Base-by-base conservation (phyloP, 2,113 vertebrate genomes). In the Brevimyrus niger region DNA sequence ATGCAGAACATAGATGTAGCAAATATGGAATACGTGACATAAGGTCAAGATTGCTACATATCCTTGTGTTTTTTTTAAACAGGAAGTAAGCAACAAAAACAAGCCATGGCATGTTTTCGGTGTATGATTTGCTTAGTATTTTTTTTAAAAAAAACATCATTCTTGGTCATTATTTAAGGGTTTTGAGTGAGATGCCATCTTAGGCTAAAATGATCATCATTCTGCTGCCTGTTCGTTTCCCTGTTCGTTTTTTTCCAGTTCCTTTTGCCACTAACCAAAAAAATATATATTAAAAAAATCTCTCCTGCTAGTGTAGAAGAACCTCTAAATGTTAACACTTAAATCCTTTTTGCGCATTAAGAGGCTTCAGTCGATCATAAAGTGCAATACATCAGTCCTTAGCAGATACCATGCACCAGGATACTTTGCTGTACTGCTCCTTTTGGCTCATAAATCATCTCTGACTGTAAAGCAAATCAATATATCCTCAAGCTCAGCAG, bases 391-490 rank as follows among this genome's bases (percentile, higher is more conserved):
- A 17, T 50, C 61, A 31, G 88, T 46, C 11, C 48, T 89, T 48
- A 19, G 51, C 86, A 61, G 69, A 80, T n/a, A 55, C 61, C 58
- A 31, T 23, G 44, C 86, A 92, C 89, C 69, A 85, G 11, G 27
- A 82, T 82, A 21, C 55, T 89, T 53, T 84, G 86, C 65, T 82
- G 84, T 46, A 9, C 58, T 50, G 65, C 84, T 58, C 42, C 53
- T 86, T 91, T 90, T 84, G 87, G 89, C 15, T 90, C 69, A 87
- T 92, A 88, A 94, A 90, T 91, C 92, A 93, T 83, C 86, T 87
- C 90, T 89, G 69, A 92, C 88, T 76, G 88, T 90, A 89, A 92
- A 0, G 88, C 80, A 38, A 87, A 92, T 94, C 91, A 91, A 93
- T 93, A 89, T 31, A 27, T 87, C 53, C 87, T 90, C 53, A 50